These are phyloP conservation scores for Polydrusus cervinus DNA, from an alignment of 2,888 invertebrate species.

Conservation along the genomic window DNA sequence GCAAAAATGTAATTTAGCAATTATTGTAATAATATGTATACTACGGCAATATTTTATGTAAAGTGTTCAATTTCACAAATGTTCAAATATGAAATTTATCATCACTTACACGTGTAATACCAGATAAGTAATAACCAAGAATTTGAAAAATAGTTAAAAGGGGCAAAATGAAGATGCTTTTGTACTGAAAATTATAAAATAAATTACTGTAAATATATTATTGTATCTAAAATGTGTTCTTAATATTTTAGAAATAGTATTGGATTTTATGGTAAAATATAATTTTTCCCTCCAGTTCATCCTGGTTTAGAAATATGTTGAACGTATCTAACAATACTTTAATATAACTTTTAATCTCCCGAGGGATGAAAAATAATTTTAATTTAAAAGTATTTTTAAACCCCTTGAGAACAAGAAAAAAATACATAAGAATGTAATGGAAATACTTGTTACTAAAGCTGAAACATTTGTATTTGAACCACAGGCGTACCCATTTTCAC, in stretches of 20 bases:
- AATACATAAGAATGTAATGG: too few species aligned
- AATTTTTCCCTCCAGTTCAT: too few species aligned
- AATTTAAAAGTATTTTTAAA: too few species aligned
- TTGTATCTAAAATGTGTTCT: neutral
- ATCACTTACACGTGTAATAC: neutral
- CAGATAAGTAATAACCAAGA: conserved; percentile 8
- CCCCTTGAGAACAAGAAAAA: too few species aligned
- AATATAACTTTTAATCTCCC: too few species aligned
- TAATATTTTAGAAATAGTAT: neutral
- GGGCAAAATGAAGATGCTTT: conserved; percentile 14
- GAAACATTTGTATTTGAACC: too few species aligned
- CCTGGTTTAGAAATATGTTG: too few species aligned
- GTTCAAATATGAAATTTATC: conserved; percentile 14
- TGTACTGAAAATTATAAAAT: conserved; percentile 11
- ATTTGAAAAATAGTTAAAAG: neutral
- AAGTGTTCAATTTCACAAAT: conserved; percentile 18
- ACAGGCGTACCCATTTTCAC: too few species aligned
- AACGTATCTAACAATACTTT: too few species aligned
- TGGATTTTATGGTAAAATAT: too few species aligned
- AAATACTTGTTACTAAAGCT: too few species aligned
- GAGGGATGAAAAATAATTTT: too few species aligned
- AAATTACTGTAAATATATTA: conserved; percentile 11
- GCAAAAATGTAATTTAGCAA: conserved; percentile 22
- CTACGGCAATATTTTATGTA: conserved; percentile 22
- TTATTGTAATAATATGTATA: conserved; percentile 19